Percentiles rank a stretch among this genome's conserved stretches.
These are phyloP conservation scores for Ectobius pallidus DNA, from an alignment of 2,888 invertebrate genomes.

Conservation along the genomic window DNA sequence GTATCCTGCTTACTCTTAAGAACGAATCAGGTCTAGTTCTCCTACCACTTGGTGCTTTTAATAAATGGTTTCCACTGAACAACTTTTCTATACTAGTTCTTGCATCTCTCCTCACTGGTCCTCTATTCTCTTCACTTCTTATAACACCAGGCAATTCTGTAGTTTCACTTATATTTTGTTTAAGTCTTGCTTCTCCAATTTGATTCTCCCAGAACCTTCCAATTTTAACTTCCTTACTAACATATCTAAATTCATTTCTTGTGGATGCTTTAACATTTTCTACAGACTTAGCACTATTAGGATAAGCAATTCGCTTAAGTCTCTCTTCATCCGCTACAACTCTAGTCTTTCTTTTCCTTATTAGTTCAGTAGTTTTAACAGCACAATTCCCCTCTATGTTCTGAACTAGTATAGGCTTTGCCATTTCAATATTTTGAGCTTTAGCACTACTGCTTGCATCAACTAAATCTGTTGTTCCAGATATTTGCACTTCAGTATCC, in stretches of 20 bases:
- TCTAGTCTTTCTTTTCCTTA: not conserved
- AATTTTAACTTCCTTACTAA: slow-evolving; percentile 63
- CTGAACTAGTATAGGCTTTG: too few species aligned
- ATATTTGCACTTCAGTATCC: too few species aligned
- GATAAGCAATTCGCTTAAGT: slow-evolving; percentile 41
- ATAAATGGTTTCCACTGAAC: not conserved
- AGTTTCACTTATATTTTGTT: not conserved
- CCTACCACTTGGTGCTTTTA: not conserved
- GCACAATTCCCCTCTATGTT: too few species aligned
- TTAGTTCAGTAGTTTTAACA: too few species aligned
- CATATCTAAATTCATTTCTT: slow-evolving; percentile 51
- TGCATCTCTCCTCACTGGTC: not conserved
- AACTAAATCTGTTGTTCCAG: too few species aligned
- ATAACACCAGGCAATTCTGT: not conserved
- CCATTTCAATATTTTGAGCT: too few species aligned
- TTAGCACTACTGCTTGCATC: too few species aligned
- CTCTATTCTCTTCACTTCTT: not conserved
- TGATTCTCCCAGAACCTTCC: slow-evolving; percentile 62
- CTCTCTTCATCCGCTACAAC: slow-evolving; percentile 19
- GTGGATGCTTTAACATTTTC: not conserved
- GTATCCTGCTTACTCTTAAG: not conserved
- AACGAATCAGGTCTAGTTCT: not conserved
- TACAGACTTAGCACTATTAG: too few species aligned
- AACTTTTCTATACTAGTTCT: slow-evolving; percentile 10
- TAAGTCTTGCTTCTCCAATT: not conserved